Evolutionary conservation across 2,888 invertebrate genomes (phyloP), one percentile per base, ranked within the genome.

Genomic region (Chalcis sispes): DNA sequence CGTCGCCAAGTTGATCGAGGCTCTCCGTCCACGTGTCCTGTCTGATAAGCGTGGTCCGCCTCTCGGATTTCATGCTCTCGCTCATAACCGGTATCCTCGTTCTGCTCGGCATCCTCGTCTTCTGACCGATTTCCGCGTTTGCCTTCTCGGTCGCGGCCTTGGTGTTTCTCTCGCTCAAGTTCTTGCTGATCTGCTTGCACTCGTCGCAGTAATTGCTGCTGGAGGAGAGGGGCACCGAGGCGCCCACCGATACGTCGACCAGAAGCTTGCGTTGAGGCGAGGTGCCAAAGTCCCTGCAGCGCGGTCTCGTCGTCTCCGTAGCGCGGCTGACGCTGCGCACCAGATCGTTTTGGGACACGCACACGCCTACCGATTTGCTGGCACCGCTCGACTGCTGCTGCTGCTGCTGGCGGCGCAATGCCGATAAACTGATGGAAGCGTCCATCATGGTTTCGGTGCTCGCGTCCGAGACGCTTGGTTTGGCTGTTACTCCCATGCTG

Each of bases 151-250:
- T 18, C 29, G 7, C 25, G 18, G 29, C 23, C 13, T 13, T 54
- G 59, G 36, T n/a, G 2, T 8, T 42, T 66, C 13, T 13, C n/a
- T 1, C 50, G 48, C n/a, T 27, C 15, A 36, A 23, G n/a, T 36
- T 42, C 48, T 58, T 69, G 32, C 27, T 25, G 3, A 32, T 25
- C 80, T 90, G 91, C 82, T 91, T 91, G 83, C 92, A 92, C 77
- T 92, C 91, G 84, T 92, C 92, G 88, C 92, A 92, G 80, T 91
- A 91, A 80, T 91, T 91, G 29, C 90, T 90, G 50, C 90, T 89
- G 79, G 90, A 89, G 15, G 90, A 88, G 36, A 90, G 90, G 0
- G 80, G 90, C 1, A 90, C 86, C 10, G 90, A 89, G 27, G 90
- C 90, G 0, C 91, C 91, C 46, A 91, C 91, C 20, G 90, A 90